Evolutionary conservation across 2,888 invertebrate genomes (phyloP), one percentile per base, ranked within the genome.

Genomic region (Apantesis nais): DNA sequence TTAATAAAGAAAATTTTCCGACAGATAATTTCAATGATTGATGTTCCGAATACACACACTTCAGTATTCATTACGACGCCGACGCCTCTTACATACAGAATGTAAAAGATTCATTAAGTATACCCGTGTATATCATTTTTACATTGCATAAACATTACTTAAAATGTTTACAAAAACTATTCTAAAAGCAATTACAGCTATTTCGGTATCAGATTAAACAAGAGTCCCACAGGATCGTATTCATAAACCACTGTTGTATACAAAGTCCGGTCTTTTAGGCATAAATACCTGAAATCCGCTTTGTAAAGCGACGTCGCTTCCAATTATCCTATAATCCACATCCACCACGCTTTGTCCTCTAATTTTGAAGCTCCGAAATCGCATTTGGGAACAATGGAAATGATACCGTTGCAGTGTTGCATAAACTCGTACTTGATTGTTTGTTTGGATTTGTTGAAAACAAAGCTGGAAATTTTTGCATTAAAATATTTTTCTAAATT

Each of bases 241-340:
- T 81, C 74, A 77, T 75, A 82, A 81, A 83, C 69, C 71, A 69
- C 66, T 70, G 76, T 73, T 76, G 65, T 75, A 75, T 69, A 74
- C 77, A 74, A 75, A 80, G 76, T 75, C 74, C 74, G 67, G 72
- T 72, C 71, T 82, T 83, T 84, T 82, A 78, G 72, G 67, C 60
- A 79, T 81, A 81, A 83, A 82, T 80, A 86, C 82, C 83, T 80
- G 79, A 81, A 84, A 77, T 82, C 81, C 83, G 83, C 83, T 84
- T 85, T 84, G 86, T 85, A 77, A 78, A 78, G 74, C 78, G 79
- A 77, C 74, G 76, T 72, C 76, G 78, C 77, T 83, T 82, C 85
- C 88, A 89, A 87, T 88, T 88, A 87, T 85, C 81, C 85, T 62
- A 80, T 86, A 88, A 88, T 89, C 88, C 85, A 83, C 85, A 84